A percentile compares a stretch with the other conserved stretches of the same genome.
Conservation (phyloP, 2,888 invertebrate species). For the Masnerella sp. region DNA sequence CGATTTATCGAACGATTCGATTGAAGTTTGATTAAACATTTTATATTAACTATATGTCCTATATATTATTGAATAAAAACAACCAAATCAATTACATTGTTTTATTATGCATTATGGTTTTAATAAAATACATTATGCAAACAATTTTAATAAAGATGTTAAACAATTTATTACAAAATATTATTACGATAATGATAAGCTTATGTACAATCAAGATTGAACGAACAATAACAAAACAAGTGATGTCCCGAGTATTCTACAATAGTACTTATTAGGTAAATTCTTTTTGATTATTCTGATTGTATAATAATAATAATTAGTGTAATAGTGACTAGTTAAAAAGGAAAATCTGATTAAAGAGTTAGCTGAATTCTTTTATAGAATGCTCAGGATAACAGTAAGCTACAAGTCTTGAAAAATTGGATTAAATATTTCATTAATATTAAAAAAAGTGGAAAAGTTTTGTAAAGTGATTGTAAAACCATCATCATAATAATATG, state of each 20-base stretch:
- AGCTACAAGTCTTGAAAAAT: no score
- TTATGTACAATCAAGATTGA: slow-evolving; percentile 19
- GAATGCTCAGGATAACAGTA: no score
- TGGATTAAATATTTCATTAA: background rate
- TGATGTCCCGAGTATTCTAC: slow-evolving; percentile 1
- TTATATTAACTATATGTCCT: no score
- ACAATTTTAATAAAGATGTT: slow-evolving; percentile 2
- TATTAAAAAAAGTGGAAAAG: slow-evolving; percentile 1
- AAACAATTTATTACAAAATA: background rate
- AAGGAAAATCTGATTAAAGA: no score
- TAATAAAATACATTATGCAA: slow-evolving; percentile 31
- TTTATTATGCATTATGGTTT: slow-evolving; percentile 10
- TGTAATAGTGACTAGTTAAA: no score
- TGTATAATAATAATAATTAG: background rate
- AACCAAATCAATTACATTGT: background rate
- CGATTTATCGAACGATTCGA: no score
- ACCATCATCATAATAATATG: slow-evolving; percentile 5
- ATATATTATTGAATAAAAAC: no score
- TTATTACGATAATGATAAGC: background rate
- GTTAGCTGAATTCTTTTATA: no score
- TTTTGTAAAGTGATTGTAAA: no score
- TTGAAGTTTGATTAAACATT: no score
- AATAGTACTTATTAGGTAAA: background rate
- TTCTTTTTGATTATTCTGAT: no score
- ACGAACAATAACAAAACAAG: background rate